Base-by-base conservation (phyloP, 2,888 invertebrate species). In the Dasypogon diadema region DNA sequence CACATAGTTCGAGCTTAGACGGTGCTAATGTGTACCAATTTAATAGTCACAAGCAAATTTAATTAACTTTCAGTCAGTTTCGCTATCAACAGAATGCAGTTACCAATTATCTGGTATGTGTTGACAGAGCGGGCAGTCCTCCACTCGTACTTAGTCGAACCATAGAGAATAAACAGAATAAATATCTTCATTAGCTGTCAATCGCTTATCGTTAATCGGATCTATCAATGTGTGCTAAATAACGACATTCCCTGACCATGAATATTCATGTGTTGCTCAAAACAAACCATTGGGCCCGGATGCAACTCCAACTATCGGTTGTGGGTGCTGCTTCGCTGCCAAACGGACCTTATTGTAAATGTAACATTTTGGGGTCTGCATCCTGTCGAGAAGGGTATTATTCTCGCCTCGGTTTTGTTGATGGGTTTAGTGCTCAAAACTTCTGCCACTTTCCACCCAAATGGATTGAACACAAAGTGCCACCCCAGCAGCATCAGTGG, bases 161-260 rank as follows among this genome's bases (percentile, higher is more conserved):
- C 54, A 30, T 34, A 14, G 34, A 51, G 70, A 54, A 73, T 42
- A 55, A 73, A 73, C 42, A 56, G 54, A 70, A 70, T 73, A 73
- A 73, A 73, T 73, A 73, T 73, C 73, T 73, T 73, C 55, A 73
- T 73, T 73, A 73, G 54, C 73, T 73, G 73, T 73, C 73, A 73
- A 56, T 73, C 73, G 73, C 54, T 55, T 73, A 56, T 73, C 73
- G 56, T 37, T 73, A 73, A 73, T 73, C 56, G 56, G 56, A 73
- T 73, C 73, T 55, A 73, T 56, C 56, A 42, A 51, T 73, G 24
- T 55, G 56, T 56, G 26, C 42, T 73, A 55, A 73, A 56, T 73
- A 56, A 73, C 42, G 54, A 73, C 42, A 73, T 55, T 18, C 22
- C 73, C 55, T 73, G 73, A 73, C 73, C 37, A 73, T 73, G 73